Evolutionary conservation across 2,113 vertebrate genomes (phyloP).

Genomic region (Sinocyclocheilus maitianheensis): DNA sequence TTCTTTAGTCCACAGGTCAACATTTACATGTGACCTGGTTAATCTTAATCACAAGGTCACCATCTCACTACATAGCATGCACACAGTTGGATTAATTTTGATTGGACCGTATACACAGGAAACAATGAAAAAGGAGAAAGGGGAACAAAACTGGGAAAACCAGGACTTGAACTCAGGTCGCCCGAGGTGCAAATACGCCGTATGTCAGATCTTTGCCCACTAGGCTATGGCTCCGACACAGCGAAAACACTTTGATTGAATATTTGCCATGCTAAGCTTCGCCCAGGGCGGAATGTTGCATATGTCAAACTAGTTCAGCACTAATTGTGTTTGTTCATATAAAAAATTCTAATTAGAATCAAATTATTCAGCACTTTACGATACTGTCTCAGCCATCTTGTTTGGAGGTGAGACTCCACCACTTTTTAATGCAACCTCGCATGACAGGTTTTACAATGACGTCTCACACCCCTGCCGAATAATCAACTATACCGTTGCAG

Average conservation of each 20-base stretch:
- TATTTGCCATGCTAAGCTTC: conserved; percentile 15
- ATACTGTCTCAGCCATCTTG: background rate
- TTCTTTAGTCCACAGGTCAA: background rate
- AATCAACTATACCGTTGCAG: background rate
- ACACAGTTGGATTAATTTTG: background rate
- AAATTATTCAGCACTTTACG: conserved; percentile 45
- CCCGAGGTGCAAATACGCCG: background rate
- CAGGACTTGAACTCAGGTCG: background rate
- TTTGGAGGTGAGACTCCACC: conserved; percentile 7
- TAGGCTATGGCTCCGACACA: background rate
- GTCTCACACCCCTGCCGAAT: background rate
- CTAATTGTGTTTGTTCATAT: conserved; percentile 51
- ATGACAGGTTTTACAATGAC: background rate
- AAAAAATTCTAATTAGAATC: conserved; percentile 49
- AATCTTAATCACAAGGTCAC: background rate
- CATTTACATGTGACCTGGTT: background rate
- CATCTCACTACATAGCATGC: background rate
- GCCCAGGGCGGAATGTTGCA: conserved; percentile 46
- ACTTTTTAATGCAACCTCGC: background rate
- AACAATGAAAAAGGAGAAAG: background rate
- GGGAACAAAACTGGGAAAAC: background rate
- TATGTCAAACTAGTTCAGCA: conserved; percentile 57
- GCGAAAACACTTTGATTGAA: conserved; percentile 11
- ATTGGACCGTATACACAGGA: background rate
- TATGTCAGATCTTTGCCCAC: background rate